Conservation (phyloP, 1,140 invertebrate genomes). For the Chironomus tepperi region DNA sequence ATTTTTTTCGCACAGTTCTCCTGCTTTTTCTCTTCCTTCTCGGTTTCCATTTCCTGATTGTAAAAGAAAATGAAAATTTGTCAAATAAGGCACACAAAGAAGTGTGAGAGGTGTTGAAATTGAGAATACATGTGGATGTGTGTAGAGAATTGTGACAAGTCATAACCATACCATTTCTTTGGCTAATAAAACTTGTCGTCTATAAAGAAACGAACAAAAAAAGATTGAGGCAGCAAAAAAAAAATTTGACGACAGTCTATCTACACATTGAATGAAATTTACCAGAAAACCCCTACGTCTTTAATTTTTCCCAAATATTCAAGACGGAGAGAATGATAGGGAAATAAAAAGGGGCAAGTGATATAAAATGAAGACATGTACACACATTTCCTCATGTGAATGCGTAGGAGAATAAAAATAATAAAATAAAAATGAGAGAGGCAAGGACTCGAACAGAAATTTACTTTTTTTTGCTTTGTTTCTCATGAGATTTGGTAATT, state of each 20-base stretch:
- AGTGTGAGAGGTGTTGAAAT: background rate
- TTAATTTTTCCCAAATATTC: background rate
- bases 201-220: background rate
- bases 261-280: background rate
- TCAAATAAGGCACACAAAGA: background rate
- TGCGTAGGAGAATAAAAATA: conserved; percentile 4
- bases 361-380: too few relatives aligned
- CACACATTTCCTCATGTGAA: too few relatives aligned
- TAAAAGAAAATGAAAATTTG: background rate
- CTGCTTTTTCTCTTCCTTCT: background rate
- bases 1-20: background rate
- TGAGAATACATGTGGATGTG: background rate
- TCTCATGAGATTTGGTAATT: conserved; percentile 17
- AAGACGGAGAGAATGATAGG: too few relatives aligned
- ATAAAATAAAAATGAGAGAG: background rate
- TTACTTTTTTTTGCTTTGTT: background rate
- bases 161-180: background rate
- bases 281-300: background rate
- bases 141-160: background rate
- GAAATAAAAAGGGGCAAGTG: too few relatives aligned
- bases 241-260: background rate
- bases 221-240: background rate
- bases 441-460: background rate
- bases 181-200: conserved; percentile 12
- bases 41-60: conserved; percentile 1